These are phyloP conservation scores for Sapajus apella DNA, from an alignment of 2,113 vertebrate genomes.

Conservation along the genomic window DNA sequence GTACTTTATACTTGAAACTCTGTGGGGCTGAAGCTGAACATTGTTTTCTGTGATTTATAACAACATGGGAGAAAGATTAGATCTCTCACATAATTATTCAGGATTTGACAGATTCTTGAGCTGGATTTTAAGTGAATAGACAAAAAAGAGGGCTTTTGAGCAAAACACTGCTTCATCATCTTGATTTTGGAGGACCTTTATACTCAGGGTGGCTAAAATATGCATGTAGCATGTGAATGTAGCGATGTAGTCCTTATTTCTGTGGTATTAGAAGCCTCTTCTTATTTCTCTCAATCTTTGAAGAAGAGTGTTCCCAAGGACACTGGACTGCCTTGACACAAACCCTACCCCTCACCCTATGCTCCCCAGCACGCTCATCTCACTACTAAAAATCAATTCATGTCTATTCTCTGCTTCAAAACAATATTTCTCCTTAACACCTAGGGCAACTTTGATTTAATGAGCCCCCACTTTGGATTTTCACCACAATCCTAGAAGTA, in stretches of 20 bases:
- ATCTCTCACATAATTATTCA: slow-evolving; percentile 51
- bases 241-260: not conserved
- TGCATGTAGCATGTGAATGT: not conserved
- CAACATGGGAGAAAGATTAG: slow-evolving; percentile 34
- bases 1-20: slow-evolving; percentile 8
- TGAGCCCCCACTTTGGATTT: not conserved
- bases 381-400: not conserved
- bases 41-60: slow-evolving; percentile 64
- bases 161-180: not conserved
- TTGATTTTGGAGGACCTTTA: not conserved
- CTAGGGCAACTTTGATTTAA: not conserved
- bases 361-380: not conserved
- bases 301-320: not conserved
- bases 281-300: not conserved
- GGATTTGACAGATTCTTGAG: slow-evolving; percentile 53
- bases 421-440: not conserved
- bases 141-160: not conserved
- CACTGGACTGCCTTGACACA: not conserved
- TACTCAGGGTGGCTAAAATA: not conserved
- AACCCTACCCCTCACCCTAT: not conserved
- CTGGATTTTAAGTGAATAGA: slow-evolving; percentile 33
- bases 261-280: not conserved
- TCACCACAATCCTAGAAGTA: not conserved
- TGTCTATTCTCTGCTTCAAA: not conserved
- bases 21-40: not conserved